Base-by-base conservation (phyloP, 2,888 invertebrate species). In the Drosophila rubida region DNA sequence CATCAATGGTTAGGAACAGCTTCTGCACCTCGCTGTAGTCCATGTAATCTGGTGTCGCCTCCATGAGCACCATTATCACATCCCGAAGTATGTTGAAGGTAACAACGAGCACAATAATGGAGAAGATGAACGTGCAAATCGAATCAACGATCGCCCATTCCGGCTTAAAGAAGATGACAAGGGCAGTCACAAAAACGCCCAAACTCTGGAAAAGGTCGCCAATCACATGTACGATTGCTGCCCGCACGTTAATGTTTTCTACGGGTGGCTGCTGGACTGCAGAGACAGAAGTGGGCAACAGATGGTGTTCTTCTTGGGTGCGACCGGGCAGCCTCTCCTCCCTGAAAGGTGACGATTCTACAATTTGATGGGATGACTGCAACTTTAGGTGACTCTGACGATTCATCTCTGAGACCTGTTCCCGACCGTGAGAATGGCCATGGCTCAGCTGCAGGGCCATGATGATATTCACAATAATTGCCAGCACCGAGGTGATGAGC, bases 401-500 rank as follows among this genome's bases (percentile, higher is more conserved):
- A 3, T 35, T 35, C 35, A 35, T 2, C 7, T 37, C 7, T 9
- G 6, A 2, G 6, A 7, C 14, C 11, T n/a, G n/a, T n/a, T 37
- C 7, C 2, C 14, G 13, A 1, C 37, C 9, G 27, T 80, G 76
- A 0, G 71, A 67, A n/a, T 76, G 76, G 0, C 71, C 77, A 14
- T 71, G 59, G 1, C 39, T 16, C 32, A 85, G 9, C 27, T 87
- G 87, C 0, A 65, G 0, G 8, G 75, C 83, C 89, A 85, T 82
- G 1, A 99, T 93, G 30, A 99, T 93, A 92, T 99, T 99, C 55
- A 99, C 97, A 41, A 94, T 93, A 37, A 99, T 97, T 0, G 98
- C 99, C 48, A 98, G 92, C 0, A 94, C 96, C 1, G 99, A 98
- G 0, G 98, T 98, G 82, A 99, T 96, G 32, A 99, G 91, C 97